These are phyloP conservation scores for Heteronetta atricapilla DNA, from an alignment of 2,113 vertebrate genomes.

Conservation along the genomic window DNA sequence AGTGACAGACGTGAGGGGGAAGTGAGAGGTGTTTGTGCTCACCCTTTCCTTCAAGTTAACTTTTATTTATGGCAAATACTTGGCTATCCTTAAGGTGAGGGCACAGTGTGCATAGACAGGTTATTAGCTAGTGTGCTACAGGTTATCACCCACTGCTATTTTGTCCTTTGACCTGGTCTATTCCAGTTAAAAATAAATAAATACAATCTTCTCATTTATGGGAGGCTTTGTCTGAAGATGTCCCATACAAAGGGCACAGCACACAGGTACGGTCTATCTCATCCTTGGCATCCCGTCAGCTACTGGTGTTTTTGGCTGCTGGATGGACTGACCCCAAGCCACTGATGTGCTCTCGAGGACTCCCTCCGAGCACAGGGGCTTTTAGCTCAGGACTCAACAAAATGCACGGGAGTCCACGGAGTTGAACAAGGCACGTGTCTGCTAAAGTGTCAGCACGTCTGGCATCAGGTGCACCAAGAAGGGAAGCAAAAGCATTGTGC, in stretches of 20 bases:
- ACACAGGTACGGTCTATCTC: background rate
- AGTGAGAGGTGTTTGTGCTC: background rate
- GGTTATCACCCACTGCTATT: background rate
- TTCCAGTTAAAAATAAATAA: background rate
- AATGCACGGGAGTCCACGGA: background rate
- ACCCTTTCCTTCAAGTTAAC: background rate
- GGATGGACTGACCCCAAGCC: fast-evolving
- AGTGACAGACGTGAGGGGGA: background rate
- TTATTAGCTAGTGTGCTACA: background rate
- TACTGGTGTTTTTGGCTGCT: too few relatives aligned
- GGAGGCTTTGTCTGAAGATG: background rate
- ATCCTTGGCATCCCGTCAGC: background rate
- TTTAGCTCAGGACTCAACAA: background rate
- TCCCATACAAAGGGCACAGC: fast-evolving
- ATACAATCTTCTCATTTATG: background rate
- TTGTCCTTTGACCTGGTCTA: background rate
- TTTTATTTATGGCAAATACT: fast-evolving
- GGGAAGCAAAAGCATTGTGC: background rate
- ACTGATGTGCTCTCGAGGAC: fast-evolving
- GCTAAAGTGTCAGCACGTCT: too few relatives aligned
- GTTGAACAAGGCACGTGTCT: background rate
- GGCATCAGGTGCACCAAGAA: background rate
- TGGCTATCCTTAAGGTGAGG: background rate
- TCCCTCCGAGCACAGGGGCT: fast-evolving
- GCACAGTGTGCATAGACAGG: fast-evolving